Evolutionary conservation across 2,888 invertebrate species (phyloP), one percentile per base, ranked within the genome.

Genomic region (Apotomis turbidana): DNA sequence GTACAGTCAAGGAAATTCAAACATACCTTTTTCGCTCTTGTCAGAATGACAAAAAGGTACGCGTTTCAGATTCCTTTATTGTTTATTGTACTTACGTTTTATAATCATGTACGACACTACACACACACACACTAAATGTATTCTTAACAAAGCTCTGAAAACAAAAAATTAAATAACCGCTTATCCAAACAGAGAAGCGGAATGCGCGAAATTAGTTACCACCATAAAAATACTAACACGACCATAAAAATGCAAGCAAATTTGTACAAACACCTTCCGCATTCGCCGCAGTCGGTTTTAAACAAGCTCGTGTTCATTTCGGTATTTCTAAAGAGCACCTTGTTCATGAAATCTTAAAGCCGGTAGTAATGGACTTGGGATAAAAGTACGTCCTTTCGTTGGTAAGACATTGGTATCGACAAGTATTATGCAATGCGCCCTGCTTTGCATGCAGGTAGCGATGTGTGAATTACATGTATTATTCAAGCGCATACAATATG

Each of bases 391-490:
- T 49, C 49, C 9, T 49, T 41, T 41, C 27, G 27, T 44, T 44
- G 44, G 4, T 10, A 49, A 9, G 10, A 49, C 49, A 49, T 9
- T 8, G 9, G 8, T 49, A 10, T 49, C 57, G 58, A 58, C 49
- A 58, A n/a, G 8, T 15, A 36, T 58, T 67, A 13, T 36, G 58
- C 44, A 67, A 67, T 36, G n/a, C 27, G 57, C 44, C 38, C 68
- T 57, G 51, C n/a, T 68, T 71, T 62, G 27, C 9, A 71, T 46
- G 71, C 67, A 62, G 57, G 62, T 5, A 13, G 51, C 62, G 71
- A 71, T 13, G 68, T 68, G 71, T 71, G 71, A 71, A 52, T 55
- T 57, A 51, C 67, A 57, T 68, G 71, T 62, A 68, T 70, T 71
- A 71, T 71, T 68, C 61, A 58, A 62, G 57, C 44, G 41, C 57